These are phyloP conservation scores for Lethenteron camtschaticum DNA, from an alignment of 2,113 vertebrate species.

Conservation along the genomic window DNA sequence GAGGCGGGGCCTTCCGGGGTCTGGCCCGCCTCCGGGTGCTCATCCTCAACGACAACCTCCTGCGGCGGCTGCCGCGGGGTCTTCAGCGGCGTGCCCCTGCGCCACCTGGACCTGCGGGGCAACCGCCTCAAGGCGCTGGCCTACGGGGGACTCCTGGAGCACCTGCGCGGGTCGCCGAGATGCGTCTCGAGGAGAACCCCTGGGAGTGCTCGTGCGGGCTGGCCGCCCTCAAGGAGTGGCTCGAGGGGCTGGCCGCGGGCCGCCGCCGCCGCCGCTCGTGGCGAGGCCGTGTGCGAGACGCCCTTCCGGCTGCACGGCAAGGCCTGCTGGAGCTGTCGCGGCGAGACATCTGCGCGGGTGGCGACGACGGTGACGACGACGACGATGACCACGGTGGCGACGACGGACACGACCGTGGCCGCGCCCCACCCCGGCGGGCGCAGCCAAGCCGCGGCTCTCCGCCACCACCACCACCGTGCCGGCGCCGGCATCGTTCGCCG, in stretches of 20 bases:
- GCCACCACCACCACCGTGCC: constrained; percentile 32
- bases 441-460: constrained; percentile 31
- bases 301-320: constrained; percentile 84
- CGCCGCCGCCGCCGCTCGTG: constrained; percentile 48
- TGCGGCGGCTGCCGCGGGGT: constrained; percentile 70
- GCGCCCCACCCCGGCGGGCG: constrained; percentile 35
- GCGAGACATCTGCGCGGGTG: constrained; percentile 80
- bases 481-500: no score
- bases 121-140: constrained; percentile 81
- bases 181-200: constrained; percentile 89
- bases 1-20: constrained; percentile 71
- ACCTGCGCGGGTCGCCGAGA: constrained; percentile 98
- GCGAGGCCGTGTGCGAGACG: constrained; percentile 86
- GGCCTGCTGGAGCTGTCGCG: constrained; percentile 75
- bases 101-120: constrained; percentile 82
- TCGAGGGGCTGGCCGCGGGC: constrained; percentile 70
- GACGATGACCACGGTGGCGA: constrained; percentile 22
- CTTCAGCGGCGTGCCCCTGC: constrained; percentile 86
- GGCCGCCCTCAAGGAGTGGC: constrained; percentile 76
- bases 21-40: constrained; percentile 90
- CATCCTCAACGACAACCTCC: constrained; percentile 93
- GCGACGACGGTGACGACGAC: constrained; percentile 35
- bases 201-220: constrained; percentile 97
- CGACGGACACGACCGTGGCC: constrained; percentile 7
- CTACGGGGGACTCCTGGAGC: constrained; percentile 80